Base-by-base conservation (phyloP, 92 coral and sea anemone species). In the Muricea muricata region DNA sequence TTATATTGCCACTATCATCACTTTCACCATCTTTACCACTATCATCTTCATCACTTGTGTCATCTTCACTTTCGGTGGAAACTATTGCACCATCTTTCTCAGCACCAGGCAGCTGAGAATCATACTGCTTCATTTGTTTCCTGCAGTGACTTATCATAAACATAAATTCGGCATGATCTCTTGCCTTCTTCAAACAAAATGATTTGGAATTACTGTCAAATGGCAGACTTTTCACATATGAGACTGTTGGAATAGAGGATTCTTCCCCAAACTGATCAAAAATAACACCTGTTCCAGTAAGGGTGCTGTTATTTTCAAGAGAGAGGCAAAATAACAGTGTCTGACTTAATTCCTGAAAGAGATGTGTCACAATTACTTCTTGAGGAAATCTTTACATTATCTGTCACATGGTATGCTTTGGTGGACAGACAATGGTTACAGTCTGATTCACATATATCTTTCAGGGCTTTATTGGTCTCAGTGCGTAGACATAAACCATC, bases 261-360 rank as follows among this genome's bases (percentile, higher is more conserved):
- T 82, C 91, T 33, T 87, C 75, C 13, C 86, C 90, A 58, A 90
- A 83, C 70, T 90, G 75, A 30, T 90, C 93, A 37, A 86, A 7
- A 20, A 90, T 87, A 0, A 87, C 72, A 34, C 88, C 88, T 26
- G 93, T 85, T 0, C 93, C 90, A 0, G 87, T 48, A 5, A 78
- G 40, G 7, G 88, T 87, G 6, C 82, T 23, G 60, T 90, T 90
- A 39, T 87, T 34, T 60, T 90, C 91, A 0, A 90, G 86, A 87
- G 4, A 90, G 56, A n/a, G 93, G 90, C 63, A 90, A 66, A 33
- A 90, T 87, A 30, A 71, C 71, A 69, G 70, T 77, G 31, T 73
- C 71, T 41, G 87, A 47, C 73, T 83, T 83, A 7, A 52, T 76
- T 21, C 55, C 23, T 1, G 73, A 73, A 15, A 15, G 60, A 50